Evolutionary conservation across 2,113 vertebrate genomes (phyloP).

Genomic region (Trogon melanurus): DNA sequence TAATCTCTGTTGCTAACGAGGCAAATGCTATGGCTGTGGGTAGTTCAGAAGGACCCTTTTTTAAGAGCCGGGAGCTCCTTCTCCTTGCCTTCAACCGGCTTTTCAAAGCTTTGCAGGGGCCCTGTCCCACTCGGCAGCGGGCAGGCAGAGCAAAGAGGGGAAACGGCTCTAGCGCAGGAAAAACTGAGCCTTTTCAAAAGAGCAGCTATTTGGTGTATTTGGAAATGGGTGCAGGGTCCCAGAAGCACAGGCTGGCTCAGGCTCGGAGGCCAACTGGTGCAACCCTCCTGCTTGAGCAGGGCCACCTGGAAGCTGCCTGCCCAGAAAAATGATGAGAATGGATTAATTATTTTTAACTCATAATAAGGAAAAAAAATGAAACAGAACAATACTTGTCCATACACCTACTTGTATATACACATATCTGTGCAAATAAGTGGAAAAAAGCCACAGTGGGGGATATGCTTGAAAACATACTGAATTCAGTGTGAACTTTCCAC

Average conservation of each 20-base stretch:
- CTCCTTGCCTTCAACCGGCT: not conserved
- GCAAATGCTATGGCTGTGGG: not conserved
- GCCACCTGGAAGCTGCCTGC: not conserved
- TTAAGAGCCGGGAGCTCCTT: not conserved
- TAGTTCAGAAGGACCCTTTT: not conserved
- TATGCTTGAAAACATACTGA: not conserved
- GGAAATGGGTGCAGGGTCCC: not conserved
- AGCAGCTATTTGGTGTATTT: not conserved
- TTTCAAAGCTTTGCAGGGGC: not conserved
- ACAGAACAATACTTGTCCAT: not conserved
- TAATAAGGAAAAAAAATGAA: not conserved
- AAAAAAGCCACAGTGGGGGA: not conserved
- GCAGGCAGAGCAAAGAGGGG: not conserved
- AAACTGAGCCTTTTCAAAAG: not conserved
- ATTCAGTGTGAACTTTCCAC: not conserved
- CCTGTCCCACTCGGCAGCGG: not conserved
- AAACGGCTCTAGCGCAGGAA: not conserved
- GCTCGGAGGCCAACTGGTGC: not conserved
- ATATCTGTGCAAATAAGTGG: not conserved
- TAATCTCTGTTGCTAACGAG: not conserved
- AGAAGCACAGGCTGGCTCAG: not conserved
- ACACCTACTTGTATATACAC: rapidly evolving
- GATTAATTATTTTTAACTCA: not conserved
- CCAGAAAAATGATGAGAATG: not conserved
- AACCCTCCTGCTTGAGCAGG: not conserved